A percentile compares a stretch with the other conserved stretches of the same genome.
These are phyloP conservation scores for Xyrichtys novacula DNA, from an alignment of 2,797 vertebrate genomes.

Conservation along the genomic window DNA sequence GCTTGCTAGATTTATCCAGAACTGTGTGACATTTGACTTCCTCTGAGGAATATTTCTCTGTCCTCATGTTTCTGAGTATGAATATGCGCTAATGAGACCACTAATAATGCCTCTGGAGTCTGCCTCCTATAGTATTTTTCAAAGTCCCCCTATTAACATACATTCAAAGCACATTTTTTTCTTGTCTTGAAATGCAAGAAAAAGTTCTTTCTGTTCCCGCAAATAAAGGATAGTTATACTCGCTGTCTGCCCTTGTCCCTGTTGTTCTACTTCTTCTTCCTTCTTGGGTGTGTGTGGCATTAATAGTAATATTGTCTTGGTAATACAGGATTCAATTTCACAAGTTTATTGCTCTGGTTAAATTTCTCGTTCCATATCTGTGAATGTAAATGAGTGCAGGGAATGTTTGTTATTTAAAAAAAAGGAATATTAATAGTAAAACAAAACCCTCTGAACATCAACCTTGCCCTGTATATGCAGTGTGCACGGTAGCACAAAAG, in stretches of 20 bases:
- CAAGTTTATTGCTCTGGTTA: constrained; percentile 61
- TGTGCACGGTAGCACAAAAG: constrained; percentile 39
- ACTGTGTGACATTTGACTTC: too few relatives aligned
- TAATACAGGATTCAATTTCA: constrained; percentile 67
- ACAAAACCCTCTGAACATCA: constrained; percentile 9
- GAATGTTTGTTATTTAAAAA: constrained; percentile 16
- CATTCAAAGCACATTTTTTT: not conserved
- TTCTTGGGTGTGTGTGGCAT: constrained; percentile 36
- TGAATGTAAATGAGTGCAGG: constrained; percentile 52
- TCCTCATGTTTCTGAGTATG: too few relatives aligned
- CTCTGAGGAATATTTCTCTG: too few relatives aligned
- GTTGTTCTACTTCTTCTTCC: constrained; percentile 29
- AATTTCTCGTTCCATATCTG: constrained; percentile 41
- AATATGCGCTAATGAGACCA: too few relatives aligned
- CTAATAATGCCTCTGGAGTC: too few relatives aligned
- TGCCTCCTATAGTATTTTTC: not conserved
- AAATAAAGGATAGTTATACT: constrained; percentile 17
- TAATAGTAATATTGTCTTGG: constrained; percentile 47
- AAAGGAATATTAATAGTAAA: not conserved
- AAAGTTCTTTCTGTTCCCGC: not conserved
- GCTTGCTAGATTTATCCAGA: too few relatives aligned
- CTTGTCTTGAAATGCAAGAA: constrained; percentile 10
- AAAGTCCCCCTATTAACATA: too few relatives aligned
- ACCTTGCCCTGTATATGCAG: constrained; percentile 30
- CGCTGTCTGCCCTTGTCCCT: constrained; percentile 17